These are phyloP conservation scores for Vespertilio murinus DNA, from an alignment of 2,797 vertebrate species.

Conservation along the genomic window DNA sequence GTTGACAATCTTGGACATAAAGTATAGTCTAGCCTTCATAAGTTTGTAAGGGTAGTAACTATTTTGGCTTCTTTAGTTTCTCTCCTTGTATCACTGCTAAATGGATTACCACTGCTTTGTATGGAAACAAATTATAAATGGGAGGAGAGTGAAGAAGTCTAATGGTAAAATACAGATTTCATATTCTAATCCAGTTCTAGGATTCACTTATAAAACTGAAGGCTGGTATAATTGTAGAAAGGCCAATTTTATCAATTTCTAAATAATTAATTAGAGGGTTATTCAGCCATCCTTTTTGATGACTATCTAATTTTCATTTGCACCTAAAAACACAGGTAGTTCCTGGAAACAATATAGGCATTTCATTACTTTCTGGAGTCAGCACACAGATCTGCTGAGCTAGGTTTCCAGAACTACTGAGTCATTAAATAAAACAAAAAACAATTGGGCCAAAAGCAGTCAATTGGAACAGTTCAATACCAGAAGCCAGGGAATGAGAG, in stretches of 20 bases:
- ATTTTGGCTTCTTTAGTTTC: neutral
- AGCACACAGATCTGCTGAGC: neutral
- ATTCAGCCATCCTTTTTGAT: neutral
- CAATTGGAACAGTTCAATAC: neutral
- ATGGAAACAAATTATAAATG: neutral
- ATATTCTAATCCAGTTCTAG: neutral
- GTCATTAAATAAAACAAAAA: slow-evolving; percentile 49
- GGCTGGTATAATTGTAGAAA: neutral
- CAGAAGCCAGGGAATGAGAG: neutral
- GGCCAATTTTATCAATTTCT: neutral
- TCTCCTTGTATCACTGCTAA: neutral
- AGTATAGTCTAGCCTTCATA: neutral
- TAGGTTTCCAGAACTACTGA: slow-evolving; percentile 56
- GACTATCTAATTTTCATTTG: neutral
- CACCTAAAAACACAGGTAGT: neutral
- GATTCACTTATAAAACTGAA: slow-evolving; percentile 8
- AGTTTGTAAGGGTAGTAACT: neutral
- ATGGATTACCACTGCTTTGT: neutral
- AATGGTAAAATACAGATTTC: neutral
- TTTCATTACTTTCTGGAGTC: neutral
- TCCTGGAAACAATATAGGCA: neutral
- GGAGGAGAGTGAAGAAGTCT: neutral
- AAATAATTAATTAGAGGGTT: neutral
- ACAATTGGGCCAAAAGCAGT: neutral
- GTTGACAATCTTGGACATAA: neutral